Evolutionary conservation across 1,140 invertebrate species (phyloP).

Genomic region (Leptinotarsa defecta): DNA sequence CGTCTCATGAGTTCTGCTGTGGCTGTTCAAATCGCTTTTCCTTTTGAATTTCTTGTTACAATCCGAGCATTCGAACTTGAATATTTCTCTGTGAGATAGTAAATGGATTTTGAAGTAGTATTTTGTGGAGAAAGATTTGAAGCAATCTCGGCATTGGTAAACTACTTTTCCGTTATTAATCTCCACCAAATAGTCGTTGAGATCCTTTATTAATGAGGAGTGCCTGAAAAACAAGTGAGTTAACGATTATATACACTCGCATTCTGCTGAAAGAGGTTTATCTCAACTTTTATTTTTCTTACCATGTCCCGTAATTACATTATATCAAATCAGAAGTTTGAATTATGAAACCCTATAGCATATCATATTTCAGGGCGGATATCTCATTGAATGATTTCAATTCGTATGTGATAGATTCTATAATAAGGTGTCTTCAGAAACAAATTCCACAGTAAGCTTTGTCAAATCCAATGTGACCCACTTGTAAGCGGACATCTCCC

Average conservation of each 20-base stretch:
- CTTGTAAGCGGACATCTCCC: too few relatives aligned
- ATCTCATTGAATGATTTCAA: too few relatives aligned
- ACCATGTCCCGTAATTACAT: too few relatives aligned
- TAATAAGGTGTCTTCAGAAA: too few relatives aligned
- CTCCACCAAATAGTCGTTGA: slow-evolving; percentile 11
- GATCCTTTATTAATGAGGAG: background rate
- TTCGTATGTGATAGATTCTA: too few relatives aligned
- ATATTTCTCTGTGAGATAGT: slow-evolving; percentile 21
- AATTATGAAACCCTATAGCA: too few relatives aligned
- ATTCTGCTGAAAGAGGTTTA: too few relatives aligned
- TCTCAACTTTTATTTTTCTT: too few relatives aligned
- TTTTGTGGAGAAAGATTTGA: slow-evolving; percentile 33
- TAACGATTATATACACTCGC: background rate
- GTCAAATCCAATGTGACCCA: too few relatives aligned
- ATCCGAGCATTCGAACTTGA: slow-evolving; percentile 25
- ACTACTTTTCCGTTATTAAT: slow-evolving; percentile 19
- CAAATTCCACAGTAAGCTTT: too few relatives aligned
- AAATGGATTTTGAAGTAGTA: slow-evolving; percentile 35
- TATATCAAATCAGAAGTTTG: too few relatives aligned
- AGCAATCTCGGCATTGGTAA: slow-evolving; percentile 34
- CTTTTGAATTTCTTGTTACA: slow-evolving; percentile 48
- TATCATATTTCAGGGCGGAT: too few relatives aligned
- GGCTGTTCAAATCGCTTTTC: slow-evolving; percentile 37
- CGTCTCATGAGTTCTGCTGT: slow-evolving; percentile 29
- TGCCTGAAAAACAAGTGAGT: background rate